phyloP scores from a whole-genome alignment of 2,888 invertebrate genomes.

The Ecliptopera silaceata region DNA sequence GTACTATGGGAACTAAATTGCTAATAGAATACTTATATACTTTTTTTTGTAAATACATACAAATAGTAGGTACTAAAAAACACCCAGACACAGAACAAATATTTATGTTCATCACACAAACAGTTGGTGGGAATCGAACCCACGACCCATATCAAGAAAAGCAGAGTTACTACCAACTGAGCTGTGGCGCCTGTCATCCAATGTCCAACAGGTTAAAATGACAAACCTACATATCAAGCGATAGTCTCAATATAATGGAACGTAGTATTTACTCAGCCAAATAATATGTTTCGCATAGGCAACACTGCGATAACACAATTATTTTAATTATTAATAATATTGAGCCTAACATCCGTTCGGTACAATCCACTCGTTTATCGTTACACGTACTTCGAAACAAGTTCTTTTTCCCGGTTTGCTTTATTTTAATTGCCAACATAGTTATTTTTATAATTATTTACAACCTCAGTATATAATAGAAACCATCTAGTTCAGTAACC shows the following conservation, averaged over 20 bases:
- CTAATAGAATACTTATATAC: too few species aligned
- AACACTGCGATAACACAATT: conserved; percentile 44
- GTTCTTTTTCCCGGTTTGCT: conserved; percentile 52
- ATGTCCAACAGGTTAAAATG: background rate
- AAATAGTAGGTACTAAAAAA: too few species aligned
- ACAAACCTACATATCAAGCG: conserved; percentile 4
- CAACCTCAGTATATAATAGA: conserved; percentile 33
- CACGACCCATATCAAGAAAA: too few species aligned
- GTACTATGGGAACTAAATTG: too few species aligned
- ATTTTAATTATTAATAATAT: conserved; percentile 25
- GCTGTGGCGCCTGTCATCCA: too few species aligned
- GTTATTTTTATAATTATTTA: conserved; percentile 32
- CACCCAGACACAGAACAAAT: too few species aligned
- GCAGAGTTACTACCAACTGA: too few species aligned
- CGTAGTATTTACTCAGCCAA: conserved; percentile 23
- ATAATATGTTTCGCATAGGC: conserved; percentile 51
- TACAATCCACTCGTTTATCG: conserved; percentile 52
- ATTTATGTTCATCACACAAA: too few species aligned
- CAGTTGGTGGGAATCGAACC: too few species aligned
- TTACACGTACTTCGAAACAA: conserved; percentile 60
- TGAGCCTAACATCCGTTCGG: conserved; percentile 43
- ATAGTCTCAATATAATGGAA: conserved; percentile 3
- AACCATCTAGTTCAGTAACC: conserved; percentile 42
- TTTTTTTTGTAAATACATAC: too few species aligned
- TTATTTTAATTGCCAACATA: conserved; percentile 52